Conservation (phyloP, 2,888 invertebrate genomes). For the Syrista parreyssii region DNA sequence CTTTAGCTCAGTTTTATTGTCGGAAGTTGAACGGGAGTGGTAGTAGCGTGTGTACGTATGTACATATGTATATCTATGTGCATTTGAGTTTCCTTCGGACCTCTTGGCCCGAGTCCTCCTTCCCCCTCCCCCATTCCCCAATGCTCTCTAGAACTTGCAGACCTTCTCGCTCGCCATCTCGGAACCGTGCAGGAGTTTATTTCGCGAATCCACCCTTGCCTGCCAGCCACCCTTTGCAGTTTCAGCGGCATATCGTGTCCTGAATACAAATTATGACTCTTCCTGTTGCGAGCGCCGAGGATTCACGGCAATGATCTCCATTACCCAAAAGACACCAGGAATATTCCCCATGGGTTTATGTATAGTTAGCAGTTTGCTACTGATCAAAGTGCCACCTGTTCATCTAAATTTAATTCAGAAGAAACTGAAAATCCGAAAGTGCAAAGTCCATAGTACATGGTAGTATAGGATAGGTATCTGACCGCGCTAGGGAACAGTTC, state of each 20-base stretch:
- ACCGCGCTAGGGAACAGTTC: too few relatives aligned
- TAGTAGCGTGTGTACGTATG: slow-evolving; percentile 12
- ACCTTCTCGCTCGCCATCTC: not conserved
- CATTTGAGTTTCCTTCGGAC: too few relatives aligned
- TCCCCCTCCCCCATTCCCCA: slow-evolving; percentile 2
- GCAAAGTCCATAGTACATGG: too few relatives aligned
- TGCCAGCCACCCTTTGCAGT: slow-evolving; percentile 24
- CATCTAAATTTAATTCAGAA: too few relatives aligned
- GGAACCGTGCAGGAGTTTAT: slow-evolving; percentile 42
- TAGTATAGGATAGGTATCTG: too few relatives aligned
- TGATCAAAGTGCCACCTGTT: too few relatives aligned
- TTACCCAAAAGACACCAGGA: slow-evolving; percentile 33
- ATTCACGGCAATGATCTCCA: slow-evolving; percentile 55
- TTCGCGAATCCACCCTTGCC: slow-evolving; percentile 43
- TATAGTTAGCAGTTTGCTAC: too few relatives aligned
- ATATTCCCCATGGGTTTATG: too few relatives aligned
- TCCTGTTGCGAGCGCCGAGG: slow-evolving; percentile 44
- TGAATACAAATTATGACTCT: slow-evolving; percentile 59
- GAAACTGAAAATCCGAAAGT: too few relatives aligned
- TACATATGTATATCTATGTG: too few relatives aligned
- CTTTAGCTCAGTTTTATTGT: slow-evolving; percentile 48
- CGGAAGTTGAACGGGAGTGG: slow-evolving; percentile 42
- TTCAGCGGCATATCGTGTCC: slow-evolving; percentile 39
- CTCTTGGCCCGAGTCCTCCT: not conserved
- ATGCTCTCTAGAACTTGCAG: not conserved